Evolutionary conservation across 2,888 invertebrate genomes (phyloP), one percentile per base, ranked within the genome.

Genomic region (Drosophila rellima): DNA sequence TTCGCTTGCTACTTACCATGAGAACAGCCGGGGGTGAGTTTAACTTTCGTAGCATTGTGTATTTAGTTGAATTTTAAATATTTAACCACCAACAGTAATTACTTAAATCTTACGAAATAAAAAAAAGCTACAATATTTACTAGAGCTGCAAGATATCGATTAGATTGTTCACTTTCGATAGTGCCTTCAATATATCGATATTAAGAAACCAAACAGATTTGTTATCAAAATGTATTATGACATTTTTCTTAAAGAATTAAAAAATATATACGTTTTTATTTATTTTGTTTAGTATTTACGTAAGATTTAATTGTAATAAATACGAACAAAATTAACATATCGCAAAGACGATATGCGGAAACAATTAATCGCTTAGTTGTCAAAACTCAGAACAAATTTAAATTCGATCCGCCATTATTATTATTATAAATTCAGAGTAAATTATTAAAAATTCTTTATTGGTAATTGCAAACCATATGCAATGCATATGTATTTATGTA

Each of bases 71-170:
- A 47, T 20, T 37, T 13, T 17, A 0, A 23, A 17, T 29, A 42
- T 57, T 54, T 50, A 52, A 50, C 48, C 17, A 33, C 20, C 59
- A 66, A 55, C 29, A 52, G 48, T 57, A 50, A 44, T 61, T 39
- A 59, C 18, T 29, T 40, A 35, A 35, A 40, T 76, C 78, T 75
- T 75, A 77, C 39, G 74, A 75, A 77, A 75, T 77, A 64, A 59
- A 55, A 57, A 59, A 55, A 57, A 26, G 8, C n/a, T 45, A 66
- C 42, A 20, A 45, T 20, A 60, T 54, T 42, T 33, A 60, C 23
- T 39, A 42, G 6, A 54, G 29, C 33, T 51, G 55, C 26, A 47
- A 42, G 7, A 4, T 31, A 77, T 68, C 78, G 78, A 64, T 59
- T n/a, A 23, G 15, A 6, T 20, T 33, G n/a, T 7, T 5, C n/a